These are phyloP conservation scores for Acrocephalus scirpaceus DNA, from an alignment of 2,797 vertebrate genomes.

Conservation along the genomic window DNA sequence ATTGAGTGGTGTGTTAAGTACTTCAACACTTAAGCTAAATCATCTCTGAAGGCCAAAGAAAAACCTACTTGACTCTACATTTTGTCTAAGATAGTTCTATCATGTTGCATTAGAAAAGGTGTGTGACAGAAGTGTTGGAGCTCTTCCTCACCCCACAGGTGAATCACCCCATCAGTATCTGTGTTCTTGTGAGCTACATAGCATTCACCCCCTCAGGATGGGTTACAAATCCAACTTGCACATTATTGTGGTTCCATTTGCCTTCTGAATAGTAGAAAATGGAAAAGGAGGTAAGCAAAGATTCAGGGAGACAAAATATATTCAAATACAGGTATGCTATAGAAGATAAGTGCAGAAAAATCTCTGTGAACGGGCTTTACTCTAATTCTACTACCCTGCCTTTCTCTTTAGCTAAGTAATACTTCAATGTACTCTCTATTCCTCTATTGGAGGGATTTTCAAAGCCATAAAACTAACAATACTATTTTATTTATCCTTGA, in stretches of 20 bases:
- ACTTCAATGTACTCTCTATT: background rate
- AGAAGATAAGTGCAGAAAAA: background rate
- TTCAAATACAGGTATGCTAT: background rate
- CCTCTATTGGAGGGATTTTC: background rate
- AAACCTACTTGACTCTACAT: background rate
- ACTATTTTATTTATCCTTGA: background rate
- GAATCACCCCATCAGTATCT: background rate
- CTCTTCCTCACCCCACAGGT: background rate
- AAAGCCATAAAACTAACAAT: background rate
- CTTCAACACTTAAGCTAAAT: background rate
- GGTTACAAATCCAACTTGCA: background rate
- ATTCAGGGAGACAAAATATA: background rate
- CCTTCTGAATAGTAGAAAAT: background rate
- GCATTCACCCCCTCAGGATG: background rate
- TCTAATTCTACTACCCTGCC: background rate
- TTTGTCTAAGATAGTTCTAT: background rate
- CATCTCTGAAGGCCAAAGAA: background rate
- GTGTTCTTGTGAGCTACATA: background rate
- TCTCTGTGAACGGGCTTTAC: background rate
- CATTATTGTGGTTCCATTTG: background rate
- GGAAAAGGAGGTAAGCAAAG: background rate
- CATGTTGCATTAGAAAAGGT: background rate
- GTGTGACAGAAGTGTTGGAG: background rate
- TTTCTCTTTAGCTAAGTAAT: background rate
- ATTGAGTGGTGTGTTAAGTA: background rate